Percentiles rank a stretch among this genome's conserved stretches.
These are phyloP conservation scores for Argyra leucocephala DNA, from an alignment of 2,888 invertebrate species.

Conservation along the genomic window DNA sequence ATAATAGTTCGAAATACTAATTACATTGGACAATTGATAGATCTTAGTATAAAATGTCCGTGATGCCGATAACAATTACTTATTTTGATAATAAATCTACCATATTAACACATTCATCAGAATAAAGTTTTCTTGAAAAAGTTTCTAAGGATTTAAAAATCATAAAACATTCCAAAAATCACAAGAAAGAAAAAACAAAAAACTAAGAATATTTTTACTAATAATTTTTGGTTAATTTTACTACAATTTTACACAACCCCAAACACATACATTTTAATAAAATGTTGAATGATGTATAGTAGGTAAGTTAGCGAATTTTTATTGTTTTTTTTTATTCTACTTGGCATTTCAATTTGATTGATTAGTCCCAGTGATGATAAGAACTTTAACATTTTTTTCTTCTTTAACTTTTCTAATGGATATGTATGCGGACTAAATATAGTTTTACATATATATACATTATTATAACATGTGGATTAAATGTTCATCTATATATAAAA, in stretches of 20 bases:
- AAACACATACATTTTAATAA: not conserved
- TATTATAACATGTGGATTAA: no score
- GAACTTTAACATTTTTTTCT: not conserved
- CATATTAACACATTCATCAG: no score
- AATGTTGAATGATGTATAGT: not conserved
- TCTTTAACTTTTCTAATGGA: no score
- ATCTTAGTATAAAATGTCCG: no score
- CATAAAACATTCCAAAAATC: not conserved
- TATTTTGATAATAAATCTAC: no score
- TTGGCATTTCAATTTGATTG: not conserved
- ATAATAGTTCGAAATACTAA: no score
- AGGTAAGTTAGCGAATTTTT: not conserved
- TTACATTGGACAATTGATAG: no score
- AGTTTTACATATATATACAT: no score
- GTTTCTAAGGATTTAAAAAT: not conserved
- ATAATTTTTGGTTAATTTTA: not conserved
- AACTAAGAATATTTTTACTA: not conserved
- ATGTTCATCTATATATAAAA: no score
- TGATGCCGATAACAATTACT: no score
- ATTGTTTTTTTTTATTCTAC: not conserved
- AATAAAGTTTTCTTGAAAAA: no score
- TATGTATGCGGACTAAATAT: no score
- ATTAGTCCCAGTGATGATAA: not conserved
- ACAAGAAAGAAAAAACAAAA: not conserved
- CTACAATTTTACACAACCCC: not conserved